phyloP scores from a whole-genome alignment of 2,888 invertebrate species.

The Stratiomys singularior region DNA sequence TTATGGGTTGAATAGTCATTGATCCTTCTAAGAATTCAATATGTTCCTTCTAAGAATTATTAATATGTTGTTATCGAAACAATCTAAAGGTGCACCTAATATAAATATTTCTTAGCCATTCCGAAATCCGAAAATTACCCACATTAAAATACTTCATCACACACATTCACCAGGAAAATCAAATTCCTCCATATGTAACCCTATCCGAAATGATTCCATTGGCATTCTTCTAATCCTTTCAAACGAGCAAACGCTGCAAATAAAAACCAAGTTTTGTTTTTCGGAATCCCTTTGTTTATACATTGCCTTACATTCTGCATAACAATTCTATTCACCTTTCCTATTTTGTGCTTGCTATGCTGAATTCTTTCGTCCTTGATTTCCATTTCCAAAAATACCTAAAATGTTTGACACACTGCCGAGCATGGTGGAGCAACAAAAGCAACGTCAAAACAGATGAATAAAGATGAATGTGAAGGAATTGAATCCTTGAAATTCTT shows the following conservation, averaged over 20 bases:
- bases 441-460: neutral
- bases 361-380: neutral
- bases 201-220: constrained; percentile 28
- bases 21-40: too few relatives aligned
- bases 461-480: neutral
- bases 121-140: too few relatives aligned
- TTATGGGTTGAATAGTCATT: too few relatives aligned
- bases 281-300: constrained; percentile 28
- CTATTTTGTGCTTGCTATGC: neutral
- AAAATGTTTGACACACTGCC: neutral
- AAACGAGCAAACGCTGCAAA: neutral
- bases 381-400: neutral
- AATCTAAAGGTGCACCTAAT: too few relatives aligned
- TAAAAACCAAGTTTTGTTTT: neutral
- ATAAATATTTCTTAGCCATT: too few relatives aligned
- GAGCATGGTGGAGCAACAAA: too few relatives aligned
- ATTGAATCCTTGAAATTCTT: neutral
- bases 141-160: too few relatives aligned
- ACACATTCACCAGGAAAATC: too few relatives aligned
- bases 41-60: too few relatives aligned
- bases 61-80: too few relatives aligned
- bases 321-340: constrained; percentile 3
- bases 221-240: constrained; percentile 35
- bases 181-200: constrained; percentile 29
- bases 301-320: constrained; percentile 24